Evolutionary conservation across 2,113 vertebrate species (phyloP), one percentile per base, ranked within the genome.

Genomic region (Indicator indicator): DNA sequence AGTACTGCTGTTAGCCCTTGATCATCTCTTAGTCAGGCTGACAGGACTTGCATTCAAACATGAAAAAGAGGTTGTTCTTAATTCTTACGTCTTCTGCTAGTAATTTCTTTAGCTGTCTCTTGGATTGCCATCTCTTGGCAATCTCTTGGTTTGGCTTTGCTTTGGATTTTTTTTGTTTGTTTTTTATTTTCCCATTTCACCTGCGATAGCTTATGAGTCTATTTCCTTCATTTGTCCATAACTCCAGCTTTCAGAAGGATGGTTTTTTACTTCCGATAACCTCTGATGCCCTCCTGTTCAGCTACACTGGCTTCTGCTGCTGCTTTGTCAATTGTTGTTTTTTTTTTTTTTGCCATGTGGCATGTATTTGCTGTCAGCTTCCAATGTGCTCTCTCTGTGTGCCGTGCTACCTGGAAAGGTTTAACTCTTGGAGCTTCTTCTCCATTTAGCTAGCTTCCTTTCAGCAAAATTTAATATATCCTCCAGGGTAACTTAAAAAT

Each of bases 401-500:
- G 83, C 80, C 32, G 6, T 55, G 26, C 50, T 44, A 69, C 86
- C 65, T 88, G 38, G 69, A 42, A 90, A 88, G 60, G 26, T 68
- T 94, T 92, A 80, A 52, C 75, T 88, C 55, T 76, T 42, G 42
- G 63, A 81, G 73, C 67, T 94, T 64, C 89, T 83, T 89, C 80
- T 33, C 38, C 28, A 27, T 88, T 96, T 86, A 90, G 80, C 62
- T 88, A 44, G 54, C 46, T 95, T 83, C 86, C 86, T 83, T 90
- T 83, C 64, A 81, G 58, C 88, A 84, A 78, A 70, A 90, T 84
- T 88, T 86, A 92, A 69, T 93, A 24, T 92, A 88, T 92, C 86
- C 92, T 93, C 90, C 58, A 88, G 89, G 73, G 79, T 91, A 58
- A 95, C 87, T 95, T 83, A 88, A 90, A 97, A 89, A 89, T 86